Base-by-base conservation (phyloP, 2,888 invertebrate species). In the Ecdyonurus torrentis region DNA sequence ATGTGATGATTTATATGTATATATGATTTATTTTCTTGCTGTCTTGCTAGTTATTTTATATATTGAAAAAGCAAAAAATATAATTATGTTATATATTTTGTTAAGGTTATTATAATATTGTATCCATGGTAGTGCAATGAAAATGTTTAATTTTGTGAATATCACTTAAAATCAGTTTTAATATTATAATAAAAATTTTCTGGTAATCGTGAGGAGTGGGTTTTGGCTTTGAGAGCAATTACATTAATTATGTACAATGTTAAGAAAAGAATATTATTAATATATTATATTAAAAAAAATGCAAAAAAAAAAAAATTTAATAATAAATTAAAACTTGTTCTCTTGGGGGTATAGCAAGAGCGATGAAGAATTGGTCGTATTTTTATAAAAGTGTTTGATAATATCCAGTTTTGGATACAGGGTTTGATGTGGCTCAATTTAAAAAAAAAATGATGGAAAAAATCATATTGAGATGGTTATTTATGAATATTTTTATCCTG, bases 211-310 rank as follows among this genome's bases (percentile, higher is more conserved):
- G 55, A 55, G 55, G 55, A 55, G 55, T 55, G 55, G 55, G 55
- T 55, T 55, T 55, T 55, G 55, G 55, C 55, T 55, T 55, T 55
- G 55, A 55, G n/a, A 55, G 55, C 55, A 55, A 55, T 55, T 55
- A 55, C 55, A 55, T 20, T 55, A 55, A 55, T 55, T 55, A 55
- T 55, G 55, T 55, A 55, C 55, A 55, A 55, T 55, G 55, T 55
- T 55, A 55, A 20, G 20, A 55, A 55, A 55, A 55, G n/a, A 55
- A 22, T 10, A 22, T 18, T 20, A 20, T 10, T 10, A 50, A 50
- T 10, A 50, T 50, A 50, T 50, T 50, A 50, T 50, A 10, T 50
- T 50, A 50, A 7, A 50, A 7, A 50, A 50, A 50, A 18, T n/a
- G n/a, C n/a, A 50, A 50, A 50, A 18, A 50, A 50, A 50, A 50